Conservation (phyloP, 53 echinoderm and acorn worm genomes). For the Crossaster papposus region DNA sequence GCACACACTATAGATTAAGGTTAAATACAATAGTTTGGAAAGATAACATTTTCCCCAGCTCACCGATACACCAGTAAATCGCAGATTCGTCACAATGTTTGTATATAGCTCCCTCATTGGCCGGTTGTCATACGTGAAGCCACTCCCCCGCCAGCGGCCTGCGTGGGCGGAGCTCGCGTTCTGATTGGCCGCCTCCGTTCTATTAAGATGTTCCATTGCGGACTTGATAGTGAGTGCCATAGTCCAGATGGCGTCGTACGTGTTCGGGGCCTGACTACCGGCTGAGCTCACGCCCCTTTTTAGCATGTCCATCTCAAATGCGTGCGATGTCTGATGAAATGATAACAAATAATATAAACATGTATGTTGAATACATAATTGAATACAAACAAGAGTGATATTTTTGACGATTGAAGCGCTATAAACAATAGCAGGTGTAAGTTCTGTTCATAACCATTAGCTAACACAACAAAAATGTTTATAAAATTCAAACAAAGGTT, state of each 20-base stretch:
- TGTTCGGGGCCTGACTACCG: constrained; percentile 84
- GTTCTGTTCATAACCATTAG: no score
- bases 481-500: no score
- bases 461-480: no score
- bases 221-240: constrained; percentile 83
- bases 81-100: constrained; percentile 69
- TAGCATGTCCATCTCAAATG: constrained; percentile 71
- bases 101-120: constrained; percentile 72
- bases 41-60: constrained; percentile 32
- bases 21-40: no score
- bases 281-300: constrained; percentile 65
- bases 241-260: constrained; percentile 98
- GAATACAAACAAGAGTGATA: no score
- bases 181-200: constrained; percentile 41
- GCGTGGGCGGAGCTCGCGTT: constrained; percentile 48
- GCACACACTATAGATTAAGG: no score
- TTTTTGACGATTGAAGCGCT: no score
- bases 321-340: constrained; percentile 73
- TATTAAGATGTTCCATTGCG: constrained; percentile 59
- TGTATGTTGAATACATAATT: no score
- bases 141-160: constrained; percentile 27
- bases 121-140: constrained; percentile 71
- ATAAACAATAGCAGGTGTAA: no score
- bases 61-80: constrained; percentile 93
- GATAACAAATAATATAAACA: no score